phyloP scores from a whole-genome alignment of 2,113 vertebrate genomes.

The Pholis gunnellus region DNA sequence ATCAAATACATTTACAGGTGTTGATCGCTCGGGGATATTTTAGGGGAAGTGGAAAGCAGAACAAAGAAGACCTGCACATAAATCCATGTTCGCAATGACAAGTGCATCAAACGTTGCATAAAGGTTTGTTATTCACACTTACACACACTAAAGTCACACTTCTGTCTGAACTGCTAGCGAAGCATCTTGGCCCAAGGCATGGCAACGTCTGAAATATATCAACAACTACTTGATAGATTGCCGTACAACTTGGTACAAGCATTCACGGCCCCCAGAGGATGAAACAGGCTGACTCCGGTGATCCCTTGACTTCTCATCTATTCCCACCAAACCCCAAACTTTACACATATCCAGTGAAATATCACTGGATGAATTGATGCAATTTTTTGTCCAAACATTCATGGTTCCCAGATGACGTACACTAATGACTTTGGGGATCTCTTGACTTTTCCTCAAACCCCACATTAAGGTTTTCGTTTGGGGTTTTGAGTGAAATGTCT shows the following conservation, averaged over 20 bases:
- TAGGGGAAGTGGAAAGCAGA: neutral
- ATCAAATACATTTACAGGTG: slow-evolving; percentile 26
- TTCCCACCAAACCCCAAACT: neutral
- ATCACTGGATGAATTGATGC: neutral
- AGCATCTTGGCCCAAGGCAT: neutral
- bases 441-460: neutral
- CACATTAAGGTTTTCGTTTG: neutral
- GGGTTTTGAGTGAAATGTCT: neutral
- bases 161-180: neutral
- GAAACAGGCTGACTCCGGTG: neutral
- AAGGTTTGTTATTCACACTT: neutral
- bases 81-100: neutral
- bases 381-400: neutral
- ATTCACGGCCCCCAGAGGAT: neutral
- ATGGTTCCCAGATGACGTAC: neutral
- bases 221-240: neutral
- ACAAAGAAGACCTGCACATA: slow-evolving; percentile 15
- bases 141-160: neutral
- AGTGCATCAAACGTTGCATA: neutral
- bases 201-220: neutral
- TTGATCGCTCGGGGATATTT: neutral
- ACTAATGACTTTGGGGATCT: neutral
- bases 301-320: neutral
- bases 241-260: neutral
- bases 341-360: no score